Percentiles rank a stretch among this genome's conserved stretches.
Conservation (phyloP, 2,113 vertebrate species). For the Tretioscincus oriximinensis region DNA sequence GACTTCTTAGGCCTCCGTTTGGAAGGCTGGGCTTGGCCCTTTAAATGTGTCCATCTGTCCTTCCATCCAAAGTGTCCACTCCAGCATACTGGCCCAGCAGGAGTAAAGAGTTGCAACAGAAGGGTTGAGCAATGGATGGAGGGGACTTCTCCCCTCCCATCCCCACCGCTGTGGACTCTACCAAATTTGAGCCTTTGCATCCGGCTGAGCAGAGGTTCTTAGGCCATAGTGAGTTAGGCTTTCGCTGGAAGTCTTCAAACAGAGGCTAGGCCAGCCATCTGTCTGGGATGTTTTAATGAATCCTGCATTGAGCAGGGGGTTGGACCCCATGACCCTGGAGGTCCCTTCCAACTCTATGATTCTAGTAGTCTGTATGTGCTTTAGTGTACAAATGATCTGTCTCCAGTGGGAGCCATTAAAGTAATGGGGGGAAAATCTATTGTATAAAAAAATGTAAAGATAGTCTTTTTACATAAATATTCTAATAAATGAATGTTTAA, state of each 20-base stretch:
- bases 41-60: neutral
- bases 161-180: neutral
- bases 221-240: too few relatives aligned
- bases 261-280: too few relatives aligned
- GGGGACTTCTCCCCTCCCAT: neutral
- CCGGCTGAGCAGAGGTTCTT: neutral
- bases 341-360: too few relatives aligned
- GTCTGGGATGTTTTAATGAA: too few relatives aligned
- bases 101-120: fast-evolving
- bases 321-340: too few relatives aligned
- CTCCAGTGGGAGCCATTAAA: slow-evolving; percentile 58
- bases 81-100: neutral
- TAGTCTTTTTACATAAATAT: slow-evolving; percentile 77
- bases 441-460: slow-evolving; percentile 65
- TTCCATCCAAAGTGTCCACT: neutral
- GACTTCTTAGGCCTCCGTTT: neutral
- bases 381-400: slow-evolving; percentile 58
- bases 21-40: neutral
- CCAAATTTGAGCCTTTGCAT: neutral
- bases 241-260: too few relatives aligned
- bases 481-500: slow-evolving; percentile 79
- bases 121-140: neutral
- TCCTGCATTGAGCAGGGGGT: too few relatives aligned
- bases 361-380: slow-evolving; percentile 46
- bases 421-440: slow-evolving; percentile 53